Evolutionary conservation across 1,140 invertebrate genomes (phyloP).

Genomic region (Pseudomyrmex dendroicus): DNA sequence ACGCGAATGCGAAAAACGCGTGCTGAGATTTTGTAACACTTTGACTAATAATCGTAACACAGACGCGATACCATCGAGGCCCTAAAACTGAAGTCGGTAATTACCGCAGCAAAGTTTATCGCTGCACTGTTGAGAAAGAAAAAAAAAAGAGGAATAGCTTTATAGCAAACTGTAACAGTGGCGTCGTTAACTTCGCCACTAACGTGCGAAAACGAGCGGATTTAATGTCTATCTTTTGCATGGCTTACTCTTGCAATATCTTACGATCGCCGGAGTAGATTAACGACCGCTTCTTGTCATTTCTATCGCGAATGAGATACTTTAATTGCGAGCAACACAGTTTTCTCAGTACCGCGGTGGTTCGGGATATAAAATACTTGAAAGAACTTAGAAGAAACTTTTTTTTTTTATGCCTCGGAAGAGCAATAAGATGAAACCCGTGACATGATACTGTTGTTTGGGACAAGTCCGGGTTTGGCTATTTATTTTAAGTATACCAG

Average conservation of each 20-base stretch:
- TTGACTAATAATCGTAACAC: conserved; percentile 32
- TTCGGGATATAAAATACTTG: conserved; percentile 19
- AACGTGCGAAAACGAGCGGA: conserved; percentile 50
- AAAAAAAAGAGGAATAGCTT: background rate
- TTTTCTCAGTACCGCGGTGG: background rate
- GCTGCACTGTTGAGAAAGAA: background rate
- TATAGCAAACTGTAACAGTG: conserved; percentile 21
- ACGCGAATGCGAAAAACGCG: conserved; percentile 30
- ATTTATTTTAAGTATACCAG: background rate
- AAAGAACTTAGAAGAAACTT: background rate
- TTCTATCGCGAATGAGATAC: conserved; percentile 24
- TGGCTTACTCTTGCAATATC: background rate
- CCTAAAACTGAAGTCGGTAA: conserved; percentile 29
- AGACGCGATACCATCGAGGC: conserved; percentile 19
- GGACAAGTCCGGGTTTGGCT: conserved; percentile 34
- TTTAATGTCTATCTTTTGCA: conserved; percentile 48
- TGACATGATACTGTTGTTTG: conserved; percentile 39
- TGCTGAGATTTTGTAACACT: conserved; percentile 49
- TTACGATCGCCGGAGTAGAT: conserved; percentile 9
- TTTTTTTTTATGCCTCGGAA: background rate
- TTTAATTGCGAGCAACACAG: conserved; percentile 24
- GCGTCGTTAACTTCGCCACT: conserved; percentile 36
- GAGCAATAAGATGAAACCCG: conserved; percentile 12
- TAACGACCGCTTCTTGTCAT: conserved; percentile 7
- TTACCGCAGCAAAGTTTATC: conserved; percentile 29